These are phyloP conservation scores for Nesospiza acunhae DNA, from an alignment of 2,113 vertebrate species.

Conservation along the genomic window DNA sequence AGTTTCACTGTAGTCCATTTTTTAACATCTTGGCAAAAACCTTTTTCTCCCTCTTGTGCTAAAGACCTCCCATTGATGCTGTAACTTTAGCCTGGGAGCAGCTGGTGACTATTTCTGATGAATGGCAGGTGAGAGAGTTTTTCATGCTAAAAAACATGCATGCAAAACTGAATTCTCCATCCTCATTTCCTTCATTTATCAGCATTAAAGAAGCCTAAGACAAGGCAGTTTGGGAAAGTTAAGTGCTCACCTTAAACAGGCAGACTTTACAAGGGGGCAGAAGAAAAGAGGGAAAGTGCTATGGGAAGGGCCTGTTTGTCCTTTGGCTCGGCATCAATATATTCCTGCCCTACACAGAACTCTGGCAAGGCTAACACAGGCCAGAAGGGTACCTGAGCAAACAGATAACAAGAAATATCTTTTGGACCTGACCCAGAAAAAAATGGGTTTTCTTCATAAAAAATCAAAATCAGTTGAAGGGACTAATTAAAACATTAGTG, in stretches of 20 bases:
- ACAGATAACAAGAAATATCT: not conserved
- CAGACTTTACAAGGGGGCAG: not conserved
- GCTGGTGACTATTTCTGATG: conserved; percentile 54
- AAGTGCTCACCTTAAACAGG: not conserved
- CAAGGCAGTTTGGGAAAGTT: not conserved
- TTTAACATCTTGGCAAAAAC: conserved; percentile 30
- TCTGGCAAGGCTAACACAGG: not conserved
- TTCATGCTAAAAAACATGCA: not conserved
- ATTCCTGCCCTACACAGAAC: not conserved
- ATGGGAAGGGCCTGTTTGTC: not conserved
- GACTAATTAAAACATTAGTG: not conserved
- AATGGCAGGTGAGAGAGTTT: conserved; percentile 52
- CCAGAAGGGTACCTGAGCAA: not conserved
- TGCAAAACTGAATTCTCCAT: not conserved
- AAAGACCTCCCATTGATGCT: conserved; percentile 56
- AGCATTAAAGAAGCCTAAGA: not conserved
- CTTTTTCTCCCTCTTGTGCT: conserved; percentile 14
- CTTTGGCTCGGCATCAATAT: not conserved
- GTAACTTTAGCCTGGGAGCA: conserved; percentile 55
- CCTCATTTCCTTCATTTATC: not conserved
- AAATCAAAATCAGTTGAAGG: not conserved
- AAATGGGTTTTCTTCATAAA: not conserved
- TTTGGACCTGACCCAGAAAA: not conserved
- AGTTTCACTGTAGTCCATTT: conserved; percentile 56
- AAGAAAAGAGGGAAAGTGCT: not conserved